These are phyloP conservation scores for Platalea minor DNA, from an alignment of 2,797 vertebrate species.

Conservation along the genomic window DNA sequence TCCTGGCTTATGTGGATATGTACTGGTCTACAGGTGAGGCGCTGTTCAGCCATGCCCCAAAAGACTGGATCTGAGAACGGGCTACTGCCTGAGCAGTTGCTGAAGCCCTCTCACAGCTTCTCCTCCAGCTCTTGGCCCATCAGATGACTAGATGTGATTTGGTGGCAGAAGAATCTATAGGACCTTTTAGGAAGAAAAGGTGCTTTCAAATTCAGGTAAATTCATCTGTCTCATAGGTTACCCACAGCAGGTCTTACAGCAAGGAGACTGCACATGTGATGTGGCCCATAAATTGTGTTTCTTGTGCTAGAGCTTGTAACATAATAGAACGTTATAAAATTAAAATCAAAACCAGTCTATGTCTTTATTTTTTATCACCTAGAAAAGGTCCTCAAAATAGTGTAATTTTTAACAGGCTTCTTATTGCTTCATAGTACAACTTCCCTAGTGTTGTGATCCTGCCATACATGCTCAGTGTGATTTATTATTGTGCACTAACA, in stretches of 20 bases:
- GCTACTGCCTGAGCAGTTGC: neutral
- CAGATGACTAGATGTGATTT: neutral
- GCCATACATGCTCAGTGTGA: accelerated
- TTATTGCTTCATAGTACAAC: neutral
- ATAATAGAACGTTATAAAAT: neutral
- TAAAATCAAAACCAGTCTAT: neutral
- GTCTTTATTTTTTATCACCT: neutral
- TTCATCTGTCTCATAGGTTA: neutral
- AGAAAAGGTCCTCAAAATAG: neutral
- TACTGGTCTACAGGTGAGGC: accelerated
- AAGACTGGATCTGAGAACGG: neutral
- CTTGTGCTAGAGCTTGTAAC: neutral
- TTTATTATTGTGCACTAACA: neutral
- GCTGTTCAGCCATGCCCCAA: neutral
- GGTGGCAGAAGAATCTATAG: neutral
- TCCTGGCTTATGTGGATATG: neutral
- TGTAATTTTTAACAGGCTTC: neutral
- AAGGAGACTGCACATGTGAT: neutral
- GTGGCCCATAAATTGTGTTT: neutral
- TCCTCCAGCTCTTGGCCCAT: neutral
- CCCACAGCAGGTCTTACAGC: neutral
- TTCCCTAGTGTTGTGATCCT: neutral
- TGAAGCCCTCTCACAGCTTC: neutral
- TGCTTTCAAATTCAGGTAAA: neutral
- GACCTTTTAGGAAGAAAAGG: neutral